Evolutionary conservation across 2,888 invertebrate species (phyloP).

Genomic region (Zygaena filipendulae): DNA sequence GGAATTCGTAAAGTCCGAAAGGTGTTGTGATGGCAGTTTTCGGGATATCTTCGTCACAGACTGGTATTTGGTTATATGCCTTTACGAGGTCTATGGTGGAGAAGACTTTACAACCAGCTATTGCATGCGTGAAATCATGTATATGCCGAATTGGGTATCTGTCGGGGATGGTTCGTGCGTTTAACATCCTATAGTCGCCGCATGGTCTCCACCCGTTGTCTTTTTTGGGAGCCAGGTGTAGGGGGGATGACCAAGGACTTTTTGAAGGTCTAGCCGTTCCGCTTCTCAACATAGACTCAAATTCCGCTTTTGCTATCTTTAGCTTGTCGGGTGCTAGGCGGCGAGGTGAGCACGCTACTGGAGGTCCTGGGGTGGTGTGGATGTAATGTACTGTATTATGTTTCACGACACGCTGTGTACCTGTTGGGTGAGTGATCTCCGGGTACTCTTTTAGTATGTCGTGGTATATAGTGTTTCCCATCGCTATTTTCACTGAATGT

Average conservation of each 20-base stretch:
- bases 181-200: constrained; percentile 14
- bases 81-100: no score
- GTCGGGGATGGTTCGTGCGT: constrained; percentile 14
- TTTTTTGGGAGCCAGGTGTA: no score
- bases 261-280: constrained; percentile 16
- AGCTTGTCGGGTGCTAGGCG: constrained; percentile 17
- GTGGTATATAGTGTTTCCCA: no score
- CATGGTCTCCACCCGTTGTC: constrained; percentile 14
- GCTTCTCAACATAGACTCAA: constrained; percentile 15
- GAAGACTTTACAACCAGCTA: no score
- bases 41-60: no score
- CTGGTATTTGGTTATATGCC: no score
- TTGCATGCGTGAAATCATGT: no score
- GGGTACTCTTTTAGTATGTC: no score
- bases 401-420: constrained; percentile 3
- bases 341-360: constrained; percentile 16
- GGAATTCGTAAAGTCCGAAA: no score
- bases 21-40: no score
- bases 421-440: constrained; percentile 6
- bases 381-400: constrained; percentile 13
- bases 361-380: constrained; percentile 14
- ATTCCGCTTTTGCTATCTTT: constrained; percentile 16
- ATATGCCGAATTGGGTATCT: no score
- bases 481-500: no score
- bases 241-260: constrained; percentile 14